Conservation (phyloP, 30 jellyfish, hydroid and myxozoan species). For the Pelagia noctiluca region DNA sequence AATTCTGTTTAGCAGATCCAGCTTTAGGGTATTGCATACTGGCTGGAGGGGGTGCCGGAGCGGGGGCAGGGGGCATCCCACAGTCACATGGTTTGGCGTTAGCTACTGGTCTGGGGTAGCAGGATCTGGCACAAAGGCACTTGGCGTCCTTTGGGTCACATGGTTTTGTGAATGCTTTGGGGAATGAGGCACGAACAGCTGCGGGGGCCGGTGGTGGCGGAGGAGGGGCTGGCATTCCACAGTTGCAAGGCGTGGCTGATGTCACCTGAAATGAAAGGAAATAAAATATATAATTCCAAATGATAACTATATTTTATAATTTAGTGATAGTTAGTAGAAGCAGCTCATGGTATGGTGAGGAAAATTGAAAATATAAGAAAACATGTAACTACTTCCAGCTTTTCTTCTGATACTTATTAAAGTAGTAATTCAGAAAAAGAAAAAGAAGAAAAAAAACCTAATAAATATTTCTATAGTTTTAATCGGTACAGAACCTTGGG, state of each 20-base stretch:
- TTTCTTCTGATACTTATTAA: no score
- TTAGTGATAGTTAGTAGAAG: no score
- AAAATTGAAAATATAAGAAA: no score
- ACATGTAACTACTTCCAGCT: no score
- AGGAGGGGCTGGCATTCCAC: slow-evolving; percentile 55
- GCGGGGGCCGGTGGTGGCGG: slow-evolving; percentile 50
- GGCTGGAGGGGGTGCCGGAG: slow-evolving; percentile 20
- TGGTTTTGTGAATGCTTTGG: slow-evolving; percentile 50
- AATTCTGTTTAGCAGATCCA: no score
- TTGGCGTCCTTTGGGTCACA: slow-evolving; percentile 68
- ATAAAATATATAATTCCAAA: neutral
- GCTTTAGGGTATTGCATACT: no score
- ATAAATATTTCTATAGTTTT: no score
- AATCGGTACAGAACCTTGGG: no score
- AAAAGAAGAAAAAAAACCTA: no score
- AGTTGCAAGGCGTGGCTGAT: slow-evolving; percentile 73
- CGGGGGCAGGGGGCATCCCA: slow-evolving; percentile 49
- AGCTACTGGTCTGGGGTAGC: slow-evolving; percentile 75
- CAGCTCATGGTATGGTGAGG: no score
- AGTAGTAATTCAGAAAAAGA: no score
- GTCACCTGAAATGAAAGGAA: slow-evolving; percentile 32
- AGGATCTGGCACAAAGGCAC: slow-evolving; percentile 77
- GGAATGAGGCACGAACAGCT: slow-evolving; percentile 7
- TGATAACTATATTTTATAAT: no score
- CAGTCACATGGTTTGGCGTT: slow-evolving; percentile 73